Conservation (phyloP, 2,888 invertebrate genomes). For the Syritta pipiens region DNA sequence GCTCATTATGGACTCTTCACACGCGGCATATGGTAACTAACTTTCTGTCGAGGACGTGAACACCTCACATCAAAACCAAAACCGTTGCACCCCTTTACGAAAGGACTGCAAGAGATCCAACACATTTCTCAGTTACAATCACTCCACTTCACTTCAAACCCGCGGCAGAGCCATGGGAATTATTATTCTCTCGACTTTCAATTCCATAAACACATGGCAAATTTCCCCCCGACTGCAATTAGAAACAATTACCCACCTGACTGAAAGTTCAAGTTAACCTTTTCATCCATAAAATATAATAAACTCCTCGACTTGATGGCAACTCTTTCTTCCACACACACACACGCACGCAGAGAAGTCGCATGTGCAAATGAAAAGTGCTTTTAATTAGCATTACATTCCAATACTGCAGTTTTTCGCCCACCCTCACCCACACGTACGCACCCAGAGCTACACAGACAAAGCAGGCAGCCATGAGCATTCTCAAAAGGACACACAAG, state of each 20-base stretch:
- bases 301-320: background rate
- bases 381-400: slow-evolving; percentile 61
- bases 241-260: slow-evolving; percentile 49
- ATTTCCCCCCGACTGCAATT: slow-evolving; percentile 36
- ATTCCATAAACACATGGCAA: slow-evolving; percentile 8
- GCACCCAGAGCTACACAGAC: background rate
- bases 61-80: too few relatives aligned
- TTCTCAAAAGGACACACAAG: slow-evolving; percentile 44
- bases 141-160: too few relatives aligned
- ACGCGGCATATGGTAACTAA: too few relatives aligned
- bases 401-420: slow-evolving; percentile 2
- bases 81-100: too few relatives aligned
- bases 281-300: slow-evolving; percentile 21
- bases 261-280: slow-evolving; percentile 47
- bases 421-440: background rate
- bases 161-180: too few relatives aligned
- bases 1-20: too few relatives aligned
- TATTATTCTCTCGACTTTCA: background rate
- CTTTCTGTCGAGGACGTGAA: too few relatives aligned
- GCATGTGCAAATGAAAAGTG: slow-evolving; percentile 45
- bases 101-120: too few relatives aligned
- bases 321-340: too few relatives aligned
- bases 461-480: slow-evolving; percentile 8
- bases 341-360: too few relatives aligned
- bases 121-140: too few relatives aligned